Conservation (phyloP, 2,113 vertebrate species). For the Anser brachyrhynchus region DNA sequence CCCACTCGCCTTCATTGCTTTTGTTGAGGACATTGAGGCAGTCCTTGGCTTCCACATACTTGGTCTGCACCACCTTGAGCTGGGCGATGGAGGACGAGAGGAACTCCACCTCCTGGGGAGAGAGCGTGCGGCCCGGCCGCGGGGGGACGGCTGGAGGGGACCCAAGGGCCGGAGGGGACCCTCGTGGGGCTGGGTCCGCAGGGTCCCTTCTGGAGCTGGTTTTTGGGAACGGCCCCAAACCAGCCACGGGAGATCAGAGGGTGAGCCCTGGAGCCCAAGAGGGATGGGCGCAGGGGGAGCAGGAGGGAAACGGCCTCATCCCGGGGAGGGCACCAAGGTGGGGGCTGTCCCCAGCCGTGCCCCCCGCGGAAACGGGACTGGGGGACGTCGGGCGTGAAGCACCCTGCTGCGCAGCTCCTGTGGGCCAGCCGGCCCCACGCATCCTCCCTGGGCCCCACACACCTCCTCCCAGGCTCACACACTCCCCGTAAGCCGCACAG, state of each 20-base stretch:
- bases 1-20: slow-evolving; percentile 84
- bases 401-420: no score
- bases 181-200: no score
- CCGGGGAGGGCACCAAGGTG: neutral
- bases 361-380: no score
- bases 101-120: slow-evolving; percentile 89
- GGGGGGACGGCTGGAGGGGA: neutral
- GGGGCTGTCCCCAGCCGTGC: no score
- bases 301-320: slow-evolving; percentile 27
- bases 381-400: no score
- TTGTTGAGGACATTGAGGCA: slow-evolving; percentile 86
- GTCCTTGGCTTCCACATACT: slow-evolving; percentile 94
- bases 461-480: neutral
- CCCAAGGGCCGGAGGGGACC: neutral
- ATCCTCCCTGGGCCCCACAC: neutral
- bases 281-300: neutral
- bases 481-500: neutral
- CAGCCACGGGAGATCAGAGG: neutral
- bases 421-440: neutral
- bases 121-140: neutral
- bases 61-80: slow-evolving; percentile 92
- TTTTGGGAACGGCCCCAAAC: neutral
- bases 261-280: no score
- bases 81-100: slow-evolving; percentile 91
- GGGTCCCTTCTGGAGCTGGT: neutral